phyloP scores from a whole-genome alignment of 2,797 vertebrate species.

The Poecile montanus region DNA sequence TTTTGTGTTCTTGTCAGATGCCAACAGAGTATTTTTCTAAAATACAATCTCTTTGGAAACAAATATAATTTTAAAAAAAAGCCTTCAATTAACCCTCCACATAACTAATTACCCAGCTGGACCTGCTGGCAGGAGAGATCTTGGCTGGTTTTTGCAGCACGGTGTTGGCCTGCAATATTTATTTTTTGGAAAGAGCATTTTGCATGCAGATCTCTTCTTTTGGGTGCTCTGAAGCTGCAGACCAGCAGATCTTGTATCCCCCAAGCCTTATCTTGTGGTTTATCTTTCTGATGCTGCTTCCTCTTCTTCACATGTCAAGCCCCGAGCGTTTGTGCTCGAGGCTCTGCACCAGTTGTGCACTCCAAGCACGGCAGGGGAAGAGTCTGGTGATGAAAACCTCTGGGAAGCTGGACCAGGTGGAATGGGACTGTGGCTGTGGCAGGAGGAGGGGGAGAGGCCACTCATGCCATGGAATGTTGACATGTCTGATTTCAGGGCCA shows the following conservation, averaged over 20 bases:
- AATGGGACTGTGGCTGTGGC: background rate
- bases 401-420: background rate
- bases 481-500: background rate
- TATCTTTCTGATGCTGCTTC: slow-evolving; percentile 80
- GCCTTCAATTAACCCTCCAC: background rate
- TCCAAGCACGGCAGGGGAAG: background rate
- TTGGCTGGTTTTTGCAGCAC: background rate
- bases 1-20: background rate
- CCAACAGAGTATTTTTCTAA: background rate
- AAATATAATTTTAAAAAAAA: background rate
- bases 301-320: slow-evolving; percentile 70
- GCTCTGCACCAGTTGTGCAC: background rate
- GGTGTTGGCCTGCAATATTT: background rate
- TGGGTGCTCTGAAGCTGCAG: slow-evolving; percentile 28
- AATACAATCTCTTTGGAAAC: background rate
- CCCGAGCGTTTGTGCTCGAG: background rate
- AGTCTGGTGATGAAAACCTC: background rate
- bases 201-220: slow-evolving; percentile 26
- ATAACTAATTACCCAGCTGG: background rate
- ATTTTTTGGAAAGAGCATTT: background rate
- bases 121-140: background rate
- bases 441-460: background rate
- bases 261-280: slow-evolving; percentile 79
- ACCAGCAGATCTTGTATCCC: slow-evolving; percentile 60
- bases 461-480: rapidly evolving